A percentile compares a stretch with the other conserved stretches of the same genome.
These are phyloP conservation scores for Echiichthys vipera DNA, from an alignment of 2,797 vertebrate species.

Conservation along the genomic window DNA sequence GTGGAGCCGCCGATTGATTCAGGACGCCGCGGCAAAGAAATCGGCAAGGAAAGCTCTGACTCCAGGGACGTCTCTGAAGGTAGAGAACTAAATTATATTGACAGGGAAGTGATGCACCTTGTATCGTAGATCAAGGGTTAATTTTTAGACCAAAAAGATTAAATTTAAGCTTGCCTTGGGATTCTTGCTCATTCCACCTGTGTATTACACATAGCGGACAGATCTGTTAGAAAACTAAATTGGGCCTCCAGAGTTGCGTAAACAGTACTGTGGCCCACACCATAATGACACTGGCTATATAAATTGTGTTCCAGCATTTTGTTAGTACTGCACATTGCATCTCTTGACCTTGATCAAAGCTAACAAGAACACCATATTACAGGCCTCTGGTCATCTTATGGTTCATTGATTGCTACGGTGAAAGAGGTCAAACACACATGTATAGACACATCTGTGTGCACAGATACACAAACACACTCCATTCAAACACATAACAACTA, in stretches of 20 bases:
- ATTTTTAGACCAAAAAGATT: constrained; percentile 63
- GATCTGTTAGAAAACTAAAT: constrained; percentile 66
- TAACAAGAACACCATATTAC: constrained; percentile 59
- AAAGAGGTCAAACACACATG: constrained; percentile 28
- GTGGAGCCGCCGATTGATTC: constrained; percentile 34
- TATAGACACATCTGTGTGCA: constrained; percentile 3
- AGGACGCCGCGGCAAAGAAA: constrained; percentile 42
- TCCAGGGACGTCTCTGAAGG: constrained; percentile 69
- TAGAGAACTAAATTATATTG: constrained; percentile 65
- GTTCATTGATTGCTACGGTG: constrained; percentile 60
- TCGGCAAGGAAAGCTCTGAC: constrained; percentile 32
- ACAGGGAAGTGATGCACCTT: constrained; percentile 54
- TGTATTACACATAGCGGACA: constrained; percentile 43
- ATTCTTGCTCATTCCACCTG: constrained; percentile 60
- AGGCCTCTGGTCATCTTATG: constrained; percentile 43
- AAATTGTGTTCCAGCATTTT: constrained; percentile 42
- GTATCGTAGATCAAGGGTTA: constrained; percentile 59
- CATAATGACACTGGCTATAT: constrained; percentile 45
- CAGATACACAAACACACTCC: constrained; percentile 2
- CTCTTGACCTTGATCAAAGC: constrained; percentile 70
- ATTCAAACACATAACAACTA: background rate
- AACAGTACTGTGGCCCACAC: constrained; percentile 44
- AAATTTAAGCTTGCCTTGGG: constrained; percentile 56
- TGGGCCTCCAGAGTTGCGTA: constrained; percentile 49
- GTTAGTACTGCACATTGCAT: constrained; percentile 49